Evolutionary conservation across 1,140 invertebrate species (phyloP).

Genomic region (Rhizoglyphus robini): DNA sequence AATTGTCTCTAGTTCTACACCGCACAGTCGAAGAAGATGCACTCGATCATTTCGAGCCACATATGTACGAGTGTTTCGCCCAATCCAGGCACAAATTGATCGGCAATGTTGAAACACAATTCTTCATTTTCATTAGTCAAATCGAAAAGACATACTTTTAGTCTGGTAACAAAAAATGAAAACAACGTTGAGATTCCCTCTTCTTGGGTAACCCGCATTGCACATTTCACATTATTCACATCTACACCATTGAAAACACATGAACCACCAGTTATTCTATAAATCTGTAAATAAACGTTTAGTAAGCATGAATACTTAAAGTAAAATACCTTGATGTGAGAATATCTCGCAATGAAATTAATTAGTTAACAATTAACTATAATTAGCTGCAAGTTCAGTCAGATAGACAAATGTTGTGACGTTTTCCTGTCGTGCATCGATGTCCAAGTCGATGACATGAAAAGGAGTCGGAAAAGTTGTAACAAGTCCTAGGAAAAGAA

Average conservation of each 20-base stretch:
- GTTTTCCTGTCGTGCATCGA: slow-evolving; percentile 53
- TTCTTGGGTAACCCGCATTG: slow-evolving; percentile 26
- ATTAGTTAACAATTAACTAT: too few relatives aligned
- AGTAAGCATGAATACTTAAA: slow-evolving; percentile 10
- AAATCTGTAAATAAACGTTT: slow-evolving; percentile 43
- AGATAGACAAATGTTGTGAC: slow-evolving; percentile 84
- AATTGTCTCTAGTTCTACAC: slow-evolving; percentile 46
- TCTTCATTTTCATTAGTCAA: neutral
- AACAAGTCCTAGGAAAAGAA: slow-evolving; percentile 50
- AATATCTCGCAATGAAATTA: slow-evolving; percentile 62
- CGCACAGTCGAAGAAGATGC: slow-evolving; percentile 67
- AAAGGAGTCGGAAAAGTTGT: slow-evolving; percentile 54
- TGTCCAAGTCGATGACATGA: slow-evolving; percentile 49
- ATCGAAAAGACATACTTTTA: neutral
- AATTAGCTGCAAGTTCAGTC: slow-evolving; percentile 57
- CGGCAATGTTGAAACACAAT: neutral
- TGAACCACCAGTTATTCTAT: slow-evolving; percentile 84
- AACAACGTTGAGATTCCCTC: slow-evolving; percentile 19
- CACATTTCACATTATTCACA: slow-evolving; percentile 53
- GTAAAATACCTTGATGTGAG: slow-evolving; percentile 50
- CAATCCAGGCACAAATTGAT: slow-evolving; percentile 69
- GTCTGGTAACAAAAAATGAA: slow-evolving; percentile 5
- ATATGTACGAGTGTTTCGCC: slow-evolving; percentile 72
- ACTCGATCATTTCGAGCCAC: slow-evolving; percentile 63
- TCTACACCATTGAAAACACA: slow-evolving; percentile 79